Evolutionary conservation across 2,888 invertebrate species (phyloP).

Genomic region (Lamellibrachia columna): DNA sequence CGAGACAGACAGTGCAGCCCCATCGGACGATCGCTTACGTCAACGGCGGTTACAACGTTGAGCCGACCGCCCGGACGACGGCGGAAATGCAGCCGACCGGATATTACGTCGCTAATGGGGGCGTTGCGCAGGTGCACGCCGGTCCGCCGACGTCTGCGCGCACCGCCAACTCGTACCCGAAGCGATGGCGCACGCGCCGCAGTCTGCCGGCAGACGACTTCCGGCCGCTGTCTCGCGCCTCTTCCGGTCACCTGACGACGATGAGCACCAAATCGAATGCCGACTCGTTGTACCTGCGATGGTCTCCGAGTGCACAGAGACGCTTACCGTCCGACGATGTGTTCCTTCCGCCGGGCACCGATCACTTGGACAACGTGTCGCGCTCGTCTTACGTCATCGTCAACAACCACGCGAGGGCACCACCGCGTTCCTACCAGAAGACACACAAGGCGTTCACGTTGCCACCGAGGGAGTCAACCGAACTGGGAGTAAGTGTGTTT

Average conservation of each 20-base stretch:
- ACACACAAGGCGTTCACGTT: background rate
- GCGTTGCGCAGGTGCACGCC: slow-evolving; percentile 10
- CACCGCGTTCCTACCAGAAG: background rate
- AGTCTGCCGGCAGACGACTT: background rate
- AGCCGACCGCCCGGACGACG: background rate
- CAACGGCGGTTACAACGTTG: background rate
- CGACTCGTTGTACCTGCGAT: background rate
- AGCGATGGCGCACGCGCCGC: slow-evolving; percentile 4
- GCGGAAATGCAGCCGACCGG: background rate
- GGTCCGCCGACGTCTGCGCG: background rate
- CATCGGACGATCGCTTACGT: background rate
- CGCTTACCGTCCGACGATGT: background rate
- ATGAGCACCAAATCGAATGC: background rate
- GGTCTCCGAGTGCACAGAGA: background rate
- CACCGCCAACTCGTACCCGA: background rate
- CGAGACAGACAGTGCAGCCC: background rate
- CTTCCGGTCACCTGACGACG: slow-evolving; percentile 16
- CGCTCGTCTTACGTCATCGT: background rate
- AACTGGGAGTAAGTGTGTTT: background rate
- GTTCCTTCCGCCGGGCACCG: background rate
- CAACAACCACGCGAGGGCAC: background rate
- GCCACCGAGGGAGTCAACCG: slow-evolving; percentile 9
- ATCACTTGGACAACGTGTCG: background rate
- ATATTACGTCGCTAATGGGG: background rate
- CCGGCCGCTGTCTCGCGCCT: background rate